Evolutionary conservation across 2,888 invertebrate genomes (phyloP), one percentile per base, ranked within the genome.

Genomic region (Xestia sexstrigata): DNA sequence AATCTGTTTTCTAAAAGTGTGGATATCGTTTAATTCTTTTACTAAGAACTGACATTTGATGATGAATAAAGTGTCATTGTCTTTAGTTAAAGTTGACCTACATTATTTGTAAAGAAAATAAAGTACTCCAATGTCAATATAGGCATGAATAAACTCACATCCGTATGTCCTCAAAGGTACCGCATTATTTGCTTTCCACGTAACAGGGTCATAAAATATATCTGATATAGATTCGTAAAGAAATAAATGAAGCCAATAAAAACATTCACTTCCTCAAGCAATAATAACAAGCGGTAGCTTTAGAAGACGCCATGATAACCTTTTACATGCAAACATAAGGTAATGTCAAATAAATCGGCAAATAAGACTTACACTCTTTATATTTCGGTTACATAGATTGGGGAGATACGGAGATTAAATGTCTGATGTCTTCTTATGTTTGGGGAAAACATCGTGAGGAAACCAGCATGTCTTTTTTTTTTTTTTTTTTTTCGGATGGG

Each of bases 221-320:
- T 47, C 68, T 45, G 45, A n/a, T 65, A 65, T 26, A 42, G 63
- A 63, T n/a, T n/a, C 23, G 82, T 23, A 68, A 77, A 63, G 49
- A 58, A 68, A 77, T 84, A 69, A 72, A 87, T 66, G 66, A 65
- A 75, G 63, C 30, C 62, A 76, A 78, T 77, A 77, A 82, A 82
- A 75, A 77, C 67, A 76, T 82, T 81, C 70, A 71, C 70, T 70
- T 78, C 69, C 67, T 80, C 49, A 49, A 73, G 71, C 68, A 80
- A 83, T 82, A 83, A 84, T 80, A 76, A 76, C 65, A 74, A 82
- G 45, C 52, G 72, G 42, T 62, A 26, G 75, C 69, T 79, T 71
- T 62, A 42, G n/a, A 55, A 71, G 71, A 67, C 67, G 66, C 73
- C 65, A 52, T 68, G 75, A 83, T 81, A 72, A 81, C 42, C 63